A percentile compares a stretch with the other conserved stretches of the same genome.
Conservation (phyloP, 2,113 vertebrate genomes). For the Prolemur simus region DNA sequence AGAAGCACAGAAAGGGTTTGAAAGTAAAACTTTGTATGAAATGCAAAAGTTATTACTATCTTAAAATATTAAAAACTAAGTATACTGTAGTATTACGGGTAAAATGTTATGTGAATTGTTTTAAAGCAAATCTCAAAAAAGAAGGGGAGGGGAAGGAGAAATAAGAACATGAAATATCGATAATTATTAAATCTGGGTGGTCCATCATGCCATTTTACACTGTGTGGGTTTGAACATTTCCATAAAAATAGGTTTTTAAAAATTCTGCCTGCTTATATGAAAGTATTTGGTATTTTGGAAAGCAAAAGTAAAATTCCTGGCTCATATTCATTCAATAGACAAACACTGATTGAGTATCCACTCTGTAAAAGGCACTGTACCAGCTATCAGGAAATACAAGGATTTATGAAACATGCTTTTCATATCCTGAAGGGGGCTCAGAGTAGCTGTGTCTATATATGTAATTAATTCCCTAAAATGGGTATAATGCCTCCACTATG, state of each 20-base stretch:
- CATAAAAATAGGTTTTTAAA: background rate
- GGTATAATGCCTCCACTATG: background rate
- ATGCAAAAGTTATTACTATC: background rate
- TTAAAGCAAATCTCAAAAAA: background rate
- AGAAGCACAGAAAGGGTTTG: background rate
- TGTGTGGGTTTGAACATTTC: background rate
- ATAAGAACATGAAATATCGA: background rate
- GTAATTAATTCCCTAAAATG: constrained; percentile 34
- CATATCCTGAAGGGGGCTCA: background rate
- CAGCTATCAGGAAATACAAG: background rate
- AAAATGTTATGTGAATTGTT: constrained; percentile 27
- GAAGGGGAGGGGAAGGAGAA: background rate
- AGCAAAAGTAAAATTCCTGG: constrained; percentile 43
- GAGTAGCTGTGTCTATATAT: background rate
- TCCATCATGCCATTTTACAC: background rate
- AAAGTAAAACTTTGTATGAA: background rate
- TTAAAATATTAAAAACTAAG: constrained; percentile 35
- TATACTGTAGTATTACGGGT: background rate
- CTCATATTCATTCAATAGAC: background rate
- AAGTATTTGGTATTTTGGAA: constrained; percentile 11
- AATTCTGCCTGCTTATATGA: background rate
- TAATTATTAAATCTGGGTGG: background rate
- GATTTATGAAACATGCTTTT: constrained; percentile 11
- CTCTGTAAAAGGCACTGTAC: background rate
- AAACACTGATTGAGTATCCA: background rate